Base-by-base conservation (phyloP, 2,113 vertebrate genomes). In the Brachyistius frenatus region DNA sequence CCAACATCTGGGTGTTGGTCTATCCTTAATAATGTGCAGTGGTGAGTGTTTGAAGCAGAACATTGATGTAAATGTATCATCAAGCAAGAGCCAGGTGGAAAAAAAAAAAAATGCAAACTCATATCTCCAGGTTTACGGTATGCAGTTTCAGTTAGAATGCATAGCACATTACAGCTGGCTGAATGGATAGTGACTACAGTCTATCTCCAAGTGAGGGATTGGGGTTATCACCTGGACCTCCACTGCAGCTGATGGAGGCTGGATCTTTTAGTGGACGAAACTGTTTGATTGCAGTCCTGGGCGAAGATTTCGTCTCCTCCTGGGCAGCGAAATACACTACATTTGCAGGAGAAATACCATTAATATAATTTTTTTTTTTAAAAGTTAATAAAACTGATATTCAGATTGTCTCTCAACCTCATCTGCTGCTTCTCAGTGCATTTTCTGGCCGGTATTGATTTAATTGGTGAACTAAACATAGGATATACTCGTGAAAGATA, bases 211-310 rank as follows among this genome's bases (percentile, higher is more conserved):
- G 66, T 76, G 58, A 81, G 76, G 82, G 87, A 90, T 92, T 84
- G 90, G 82, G 85, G 89, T 89, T 84, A 85, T 75, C 88, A 89
- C 88, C 80, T 66, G 68, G 47, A 79, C 81, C 78, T 73, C 55
- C 46, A 30, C 70, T 63, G 69, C 81, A 64, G 75, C 56, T 54
- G 57, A 3, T 35, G 46, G 46, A 70, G 58, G 66, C 41, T 46
- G 63, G 58, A 58, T 68, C 47, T 79, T 81, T 62, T 8, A 44
- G 67, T 62, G 58, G 70, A 76, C 65, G 57, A 66, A 80, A 36
- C 39, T 54, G 68, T 79, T 68, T 81, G 72, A 80, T 81, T 73
- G 35, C 61, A 70, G 53, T 23, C 49, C 16, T 15, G 75, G 16
- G 1, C 2, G 2, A 68, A 66, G 69, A 82, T 69, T 55, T 61